Evolutionary conservation across 1,140 invertebrate species (phyloP).

Genomic region (Euura lappo): DNA sequence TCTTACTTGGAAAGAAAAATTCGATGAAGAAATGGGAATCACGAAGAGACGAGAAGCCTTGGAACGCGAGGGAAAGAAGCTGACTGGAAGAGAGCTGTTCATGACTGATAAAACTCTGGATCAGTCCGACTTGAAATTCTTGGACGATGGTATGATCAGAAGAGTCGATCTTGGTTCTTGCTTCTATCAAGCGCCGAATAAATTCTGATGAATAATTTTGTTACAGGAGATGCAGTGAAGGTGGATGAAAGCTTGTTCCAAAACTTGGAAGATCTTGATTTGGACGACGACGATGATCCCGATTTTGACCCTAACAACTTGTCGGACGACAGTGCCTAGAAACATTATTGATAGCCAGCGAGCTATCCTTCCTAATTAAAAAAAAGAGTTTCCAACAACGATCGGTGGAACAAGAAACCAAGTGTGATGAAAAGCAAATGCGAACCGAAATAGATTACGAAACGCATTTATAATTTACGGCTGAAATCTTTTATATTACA

Average conservation of each 20-base stretch:
- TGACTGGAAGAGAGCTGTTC: conserved; percentile 90
- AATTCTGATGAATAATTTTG: conserved; percentile 13
- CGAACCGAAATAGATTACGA: not conserved
- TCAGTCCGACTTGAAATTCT: conserved; percentile 94
- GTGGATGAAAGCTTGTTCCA: conserved; percentile 95
- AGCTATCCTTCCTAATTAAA: not conserved
- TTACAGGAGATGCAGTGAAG: conserved; percentile 83
- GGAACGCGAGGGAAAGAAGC: conserved; percentile 75
- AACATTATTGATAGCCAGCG: not conserved
- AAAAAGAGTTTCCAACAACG: not conserved
- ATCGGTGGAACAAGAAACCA: not conserved
- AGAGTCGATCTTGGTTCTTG: not conserved
- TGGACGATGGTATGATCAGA: conserved; percentile 78
- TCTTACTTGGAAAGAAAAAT: conserved; percentile 90
- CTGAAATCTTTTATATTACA: not conserved
- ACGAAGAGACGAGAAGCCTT: conserved; percentile 74
- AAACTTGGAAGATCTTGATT: conserved; percentile 88
- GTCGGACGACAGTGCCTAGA: conserved; percentile 42
- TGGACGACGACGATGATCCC: conserved; percentile 77
- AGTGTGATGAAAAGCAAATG: not conserved
- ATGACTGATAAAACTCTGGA: conserved; percentile 89
- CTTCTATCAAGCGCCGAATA: conserved; percentile 6
- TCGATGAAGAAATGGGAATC: conserved; percentile 88
- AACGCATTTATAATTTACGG: not conserved
- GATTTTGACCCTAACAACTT: conserved; percentile 60